Evolutionary conservation across 2,113 vertebrate species (phyloP), one percentile per base, ranked within the genome.

Genomic region (Pontoporia blainvillei): DNA sequence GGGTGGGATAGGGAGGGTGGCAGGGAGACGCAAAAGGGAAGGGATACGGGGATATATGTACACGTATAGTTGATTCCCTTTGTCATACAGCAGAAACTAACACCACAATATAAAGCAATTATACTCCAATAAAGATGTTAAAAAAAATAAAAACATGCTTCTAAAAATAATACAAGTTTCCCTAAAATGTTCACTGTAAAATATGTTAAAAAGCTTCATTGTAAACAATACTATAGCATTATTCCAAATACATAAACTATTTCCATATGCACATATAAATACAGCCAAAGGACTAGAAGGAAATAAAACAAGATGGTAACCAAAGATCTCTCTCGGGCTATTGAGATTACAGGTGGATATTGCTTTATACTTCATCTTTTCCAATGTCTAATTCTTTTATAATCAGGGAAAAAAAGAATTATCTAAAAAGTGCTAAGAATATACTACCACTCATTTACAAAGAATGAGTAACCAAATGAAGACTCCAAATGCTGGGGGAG

Each of bases 381-480:
- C 23, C 54, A 73, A 78, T 44, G 44, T 66, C 85, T 89, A 85
- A 52, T 82, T 92, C 18, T 71, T n/a, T 79, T 64, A 67, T 76
- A 67, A 79, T 23, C 39, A 71, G 25, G 39, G 44, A 34, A n/a
- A 44, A 87, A 76, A 14, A 41, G 44, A 15, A 76, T 61, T 72
- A 52, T 39, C 72, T 93, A 44, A 90, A 92, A 92, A 34, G 21
- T 76, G 36, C 71, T 66, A 82, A 67, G 72, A 71, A 88, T 57
- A 10, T n/a, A 61, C 20, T 49, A 66, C 52, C 72, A 96, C 34
- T 84, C 87, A 87, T 83, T 94, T 92, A 39, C 76, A 31, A 92
- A 96, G 25, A 36, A 62, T 44, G 54, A 96, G 29, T 84, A 92
- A 92, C 13, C 67, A 84, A 76, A 93, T 49, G 44, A 72, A 90